These are phyloP conservation scores for Gulo gulo DNA, from an alignment of 2,113 vertebrate genomes.

Conservation along the genomic window DNA sequence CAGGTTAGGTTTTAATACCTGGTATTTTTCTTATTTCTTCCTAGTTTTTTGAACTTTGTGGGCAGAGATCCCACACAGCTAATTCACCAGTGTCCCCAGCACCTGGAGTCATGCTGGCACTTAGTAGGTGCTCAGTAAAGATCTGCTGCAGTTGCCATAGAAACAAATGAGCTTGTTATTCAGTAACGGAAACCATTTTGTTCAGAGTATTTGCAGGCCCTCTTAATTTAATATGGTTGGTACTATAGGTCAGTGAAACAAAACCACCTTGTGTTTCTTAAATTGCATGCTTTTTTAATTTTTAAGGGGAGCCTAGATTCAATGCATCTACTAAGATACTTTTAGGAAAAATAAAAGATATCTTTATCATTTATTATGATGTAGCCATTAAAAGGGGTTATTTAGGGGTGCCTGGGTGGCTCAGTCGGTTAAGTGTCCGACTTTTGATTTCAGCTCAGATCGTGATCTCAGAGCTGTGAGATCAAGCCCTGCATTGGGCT, in stretches of 20 bases:
- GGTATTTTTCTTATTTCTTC: constrained; percentile 32
- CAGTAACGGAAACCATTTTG: constrained; percentile 19
- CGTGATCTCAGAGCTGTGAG: background rate
- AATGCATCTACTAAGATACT: constrained; percentile 28
- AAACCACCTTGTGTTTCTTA: constrained; percentile 1
- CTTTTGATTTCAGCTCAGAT: background rate
- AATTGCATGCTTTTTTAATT: constrained; percentile 25
- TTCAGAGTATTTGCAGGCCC: constrained; percentile 12
- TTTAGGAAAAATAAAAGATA: constrained; percentile 36
- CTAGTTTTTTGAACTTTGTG: background rate
- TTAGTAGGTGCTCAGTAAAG: constrained; percentile 30
- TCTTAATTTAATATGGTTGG: constrained; percentile 23
- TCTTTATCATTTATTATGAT: constrained; percentile 28
- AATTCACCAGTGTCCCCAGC: background rate
- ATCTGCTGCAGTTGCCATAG: background rate
- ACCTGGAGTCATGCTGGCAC: background rate
- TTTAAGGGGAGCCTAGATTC: constrained; percentile 29
- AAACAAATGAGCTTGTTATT: constrained; percentile 4
- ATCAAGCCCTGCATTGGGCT: background rate
- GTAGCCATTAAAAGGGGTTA: constrained; percentile 4
- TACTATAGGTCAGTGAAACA: constrained; percentile 24
- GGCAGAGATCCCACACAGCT: background rate
- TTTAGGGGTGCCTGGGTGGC: background rate
- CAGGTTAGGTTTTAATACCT: background rate
- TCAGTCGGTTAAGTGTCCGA: background rate